Conservation (phyloP, 2,888 invertebrate species). For the Ophioninae sp. region DNA sequence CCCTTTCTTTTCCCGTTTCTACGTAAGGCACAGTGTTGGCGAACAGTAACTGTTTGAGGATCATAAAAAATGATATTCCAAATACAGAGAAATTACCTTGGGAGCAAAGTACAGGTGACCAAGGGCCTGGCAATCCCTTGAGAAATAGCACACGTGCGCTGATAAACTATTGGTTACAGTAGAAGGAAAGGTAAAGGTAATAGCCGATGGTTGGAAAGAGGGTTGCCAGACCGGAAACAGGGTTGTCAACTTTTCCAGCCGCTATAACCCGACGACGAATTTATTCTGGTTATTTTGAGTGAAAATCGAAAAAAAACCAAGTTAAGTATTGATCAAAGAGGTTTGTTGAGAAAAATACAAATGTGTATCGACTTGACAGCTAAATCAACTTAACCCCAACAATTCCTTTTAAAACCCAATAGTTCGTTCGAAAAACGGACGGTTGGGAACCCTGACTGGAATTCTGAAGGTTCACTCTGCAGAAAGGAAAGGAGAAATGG, state of each 20-base stretch:
- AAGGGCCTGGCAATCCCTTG: slow-evolving; percentile 4
- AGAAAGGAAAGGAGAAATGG: neutral
- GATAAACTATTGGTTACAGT: neutral
- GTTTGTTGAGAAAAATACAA: too few relatives aligned
- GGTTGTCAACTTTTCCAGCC: too few relatives aligned
- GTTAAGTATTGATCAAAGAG: too few relatives aligned
- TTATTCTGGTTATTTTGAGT: too few relatives aligned
- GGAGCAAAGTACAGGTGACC: slow-evolving; percentile 7
- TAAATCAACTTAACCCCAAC: too few relatives aligned
- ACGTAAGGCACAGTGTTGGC: too few relatives aligned
- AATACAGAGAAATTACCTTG: slow-evolving; percentile 14
- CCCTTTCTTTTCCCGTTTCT: neutral
- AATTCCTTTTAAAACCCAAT: too few relatives aligned
- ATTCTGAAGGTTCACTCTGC: slow-evolving; percentile 38
- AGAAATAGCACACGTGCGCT: slow-evolving; percentile 4
- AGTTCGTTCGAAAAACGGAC: too few relatives aligned
- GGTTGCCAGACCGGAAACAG: slow-evolving; percentile 1
- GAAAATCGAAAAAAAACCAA: too few relatives aligned
- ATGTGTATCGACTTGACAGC: too few relatives aligned
- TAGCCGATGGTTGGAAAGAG: slow-evolving; percentile 41
- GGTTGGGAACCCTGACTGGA: slow-evolving; percentile 1
- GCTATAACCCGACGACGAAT: too few relatives aligned
- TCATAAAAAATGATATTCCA: neutral
- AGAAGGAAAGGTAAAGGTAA: slow-evolving; percentile 16
- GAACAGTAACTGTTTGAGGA: too few relatives aligned